A percentile compares a stretch with the other conserved stretches of the same genome.
These are phyloP conservation scores for Phylloscopus whistleri DNA, from an alignment of 2,113 vertebrate genomes.

Conservation along the genomic window DNA sequence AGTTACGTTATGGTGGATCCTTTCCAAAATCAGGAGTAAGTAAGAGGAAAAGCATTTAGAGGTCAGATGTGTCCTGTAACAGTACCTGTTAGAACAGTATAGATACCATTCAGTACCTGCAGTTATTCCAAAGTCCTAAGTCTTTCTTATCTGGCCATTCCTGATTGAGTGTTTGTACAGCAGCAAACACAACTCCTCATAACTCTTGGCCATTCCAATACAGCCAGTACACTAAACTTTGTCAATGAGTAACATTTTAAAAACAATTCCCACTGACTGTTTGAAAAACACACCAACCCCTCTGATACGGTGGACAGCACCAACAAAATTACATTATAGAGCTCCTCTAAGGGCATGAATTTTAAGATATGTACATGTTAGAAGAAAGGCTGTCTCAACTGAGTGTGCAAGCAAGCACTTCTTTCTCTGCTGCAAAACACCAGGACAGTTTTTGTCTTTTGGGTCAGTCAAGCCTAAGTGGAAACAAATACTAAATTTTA, in stretches of 20 bases:
- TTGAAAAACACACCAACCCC: neutral
- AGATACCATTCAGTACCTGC: neutral
- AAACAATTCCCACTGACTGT: neutral
- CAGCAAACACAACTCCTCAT: neutral
- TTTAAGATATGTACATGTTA: neutral
- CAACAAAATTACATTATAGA: neutral
- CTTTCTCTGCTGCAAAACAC: neutral
- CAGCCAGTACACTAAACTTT: neutral
- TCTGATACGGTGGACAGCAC: neutral
- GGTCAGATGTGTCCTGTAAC: neutral
- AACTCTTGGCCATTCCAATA: neutral
- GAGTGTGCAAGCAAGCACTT: neutral
- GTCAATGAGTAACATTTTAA: neutral
- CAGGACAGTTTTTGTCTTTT: neutral
- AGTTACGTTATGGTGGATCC: neutral
- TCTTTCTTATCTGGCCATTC: neutral
- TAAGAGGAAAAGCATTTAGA: neutral
- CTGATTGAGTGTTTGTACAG: neutral
- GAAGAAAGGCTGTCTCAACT: neutral
- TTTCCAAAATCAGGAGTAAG: neutral
- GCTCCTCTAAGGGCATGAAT: neutral
- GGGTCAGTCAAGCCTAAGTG: neutral
- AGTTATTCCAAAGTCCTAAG: neutral
- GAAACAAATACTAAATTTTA: neutral
- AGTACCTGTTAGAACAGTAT: too few relatives aligned